A percentile compares a stretch with the other conserved stretches of the same genome.
phyloP scores from a whole-genome alignment of 2,888 invertebrate genomes.

The Acleris emargana region DNA sequence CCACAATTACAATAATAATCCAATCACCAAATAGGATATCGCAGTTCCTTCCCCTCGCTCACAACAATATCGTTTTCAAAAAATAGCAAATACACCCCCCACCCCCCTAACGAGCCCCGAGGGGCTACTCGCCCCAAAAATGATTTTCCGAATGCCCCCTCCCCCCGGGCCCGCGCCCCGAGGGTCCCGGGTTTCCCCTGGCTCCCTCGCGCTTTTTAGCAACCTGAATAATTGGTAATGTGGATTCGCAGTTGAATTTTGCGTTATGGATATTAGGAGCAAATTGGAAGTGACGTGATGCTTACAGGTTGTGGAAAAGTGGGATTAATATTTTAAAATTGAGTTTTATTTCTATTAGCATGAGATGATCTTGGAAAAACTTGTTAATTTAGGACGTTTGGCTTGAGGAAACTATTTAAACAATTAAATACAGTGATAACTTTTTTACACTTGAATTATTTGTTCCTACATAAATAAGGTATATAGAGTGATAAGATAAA shows the following conservation, averaged over 20 bases:
- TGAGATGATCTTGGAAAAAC: too few species aligned
- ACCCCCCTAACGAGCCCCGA: slow-evolving; percentile 50
- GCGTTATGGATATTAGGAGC: slow-evolving; percentile 26
- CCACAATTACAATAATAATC: slow-evolving; percentile 36
- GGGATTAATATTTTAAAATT: neutral
- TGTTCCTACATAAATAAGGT: too few species aligned
- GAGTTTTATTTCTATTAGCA: too few species aligned
- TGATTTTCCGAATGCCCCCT: slow-evolving; percentile 50
- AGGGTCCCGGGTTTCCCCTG: slow-evolving; percentile 27
- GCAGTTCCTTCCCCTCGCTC: slow-evolving; percentile 49
- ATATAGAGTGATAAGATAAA: too few species aligned
- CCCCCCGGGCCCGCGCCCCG: slow-evolving; percentile 39
- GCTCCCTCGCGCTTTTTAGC: slow-evolving; percentile 49
- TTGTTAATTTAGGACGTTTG: too few species aligned
- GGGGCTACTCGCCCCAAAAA: slow-evolving; percentile 48
- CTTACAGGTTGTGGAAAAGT: neutral
- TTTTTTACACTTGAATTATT: too few species aligned
- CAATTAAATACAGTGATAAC: too few species aligned
- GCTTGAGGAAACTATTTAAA: too few species aligned
- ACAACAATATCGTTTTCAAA: slow-evolving; percentile 68
- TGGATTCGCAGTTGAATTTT: slow-evolving; percentile 33
- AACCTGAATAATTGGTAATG: slow-evolving; percentile 53
- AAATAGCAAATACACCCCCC: slow-evolving; percentile 49
- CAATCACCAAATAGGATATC: slow-evolving; percentile 48
- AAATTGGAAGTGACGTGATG: slow-evolving; percentile 17